Conservation (phyloP, 2,888 invertebrate genomes). For the Hermaeophaga mercurialis region DNA sequence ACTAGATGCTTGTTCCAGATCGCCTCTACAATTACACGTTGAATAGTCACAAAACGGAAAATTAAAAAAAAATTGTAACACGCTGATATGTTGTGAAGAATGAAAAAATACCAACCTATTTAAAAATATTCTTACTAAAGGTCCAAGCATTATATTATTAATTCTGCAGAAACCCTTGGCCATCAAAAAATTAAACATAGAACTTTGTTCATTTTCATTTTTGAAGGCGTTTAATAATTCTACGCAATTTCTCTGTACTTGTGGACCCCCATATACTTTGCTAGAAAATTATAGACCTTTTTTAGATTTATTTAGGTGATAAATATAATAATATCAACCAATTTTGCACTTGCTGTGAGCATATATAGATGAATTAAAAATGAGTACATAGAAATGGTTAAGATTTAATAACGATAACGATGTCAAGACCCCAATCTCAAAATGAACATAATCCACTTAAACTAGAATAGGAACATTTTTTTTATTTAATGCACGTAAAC, state of each 20-base stretch:
- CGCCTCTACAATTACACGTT: conserved; percentile 53
- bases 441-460: no score
- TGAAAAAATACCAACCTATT: conserved; percentile 55
- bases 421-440: no score
- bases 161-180: conserved; percentile 63
- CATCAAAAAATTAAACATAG: conserved; percentile 62
- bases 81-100: neutral
- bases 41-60: no score
- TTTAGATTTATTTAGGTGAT: neutral
- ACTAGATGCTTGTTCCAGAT: conserved; percentile 62
- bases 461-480: no score
- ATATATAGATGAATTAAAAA: neutral
- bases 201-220: conserved; percentile 54
- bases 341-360: no score
- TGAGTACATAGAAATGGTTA: neutral
- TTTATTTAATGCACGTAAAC: no score
- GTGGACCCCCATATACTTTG: neutral
- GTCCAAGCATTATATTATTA: conserved; percentile 65
- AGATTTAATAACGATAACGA: no score
- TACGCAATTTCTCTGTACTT: conserved; percentile 65
- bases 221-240: conserved; percentile 64
- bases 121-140: conserved; percentile 66
- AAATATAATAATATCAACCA: neutral
- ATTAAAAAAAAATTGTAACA: no score
- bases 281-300: neutral